Conservation (phyloP, 1,140 invertebrate genomes). For the Argopecten irradians region DNA sequence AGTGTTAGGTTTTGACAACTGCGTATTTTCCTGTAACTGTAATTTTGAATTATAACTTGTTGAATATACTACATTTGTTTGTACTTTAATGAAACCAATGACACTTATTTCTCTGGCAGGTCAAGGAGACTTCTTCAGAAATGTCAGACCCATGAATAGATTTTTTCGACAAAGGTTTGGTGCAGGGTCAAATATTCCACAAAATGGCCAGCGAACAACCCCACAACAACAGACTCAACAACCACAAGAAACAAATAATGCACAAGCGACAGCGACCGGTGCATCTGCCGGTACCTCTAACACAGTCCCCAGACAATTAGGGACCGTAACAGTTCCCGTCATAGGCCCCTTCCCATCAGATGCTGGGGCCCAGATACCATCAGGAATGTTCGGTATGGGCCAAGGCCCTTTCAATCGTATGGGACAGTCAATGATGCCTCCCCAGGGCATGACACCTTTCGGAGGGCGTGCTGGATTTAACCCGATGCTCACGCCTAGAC, state of each 20-base stretch:
- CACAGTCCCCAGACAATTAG: background rate
- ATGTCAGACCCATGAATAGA: background rate
- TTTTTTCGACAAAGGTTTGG: background rate
- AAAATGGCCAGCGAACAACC: background rate
- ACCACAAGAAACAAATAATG: background rate
- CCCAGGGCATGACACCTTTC: background rate
- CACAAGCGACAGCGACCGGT: background rate
- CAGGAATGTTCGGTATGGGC: background rate
- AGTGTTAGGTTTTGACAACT: too few relatives aligned
- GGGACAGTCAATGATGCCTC: background rate
- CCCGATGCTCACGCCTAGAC: background rate
- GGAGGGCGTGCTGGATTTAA: background rate
- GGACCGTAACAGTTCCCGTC: background rate
- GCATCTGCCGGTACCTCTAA: background rate
- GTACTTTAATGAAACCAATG: too few relatives aligned
- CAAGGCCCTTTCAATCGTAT: background rate
- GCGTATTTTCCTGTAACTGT: too few relatives aligned
- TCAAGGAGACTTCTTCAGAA: background rate
- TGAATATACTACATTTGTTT: too few relatives aligned
- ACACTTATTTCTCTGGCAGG: background rate
- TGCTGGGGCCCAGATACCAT: background rate
- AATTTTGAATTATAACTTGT: too few relatives aligned
- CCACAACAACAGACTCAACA: background rate
- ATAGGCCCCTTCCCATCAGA: background rate
- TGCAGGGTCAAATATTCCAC: background rate